These are phyloP conservation scores for Cydia splendana DNA, from an alignment of 1,140 invertebrate genomes.

Conservation along the genomic window DNA sequence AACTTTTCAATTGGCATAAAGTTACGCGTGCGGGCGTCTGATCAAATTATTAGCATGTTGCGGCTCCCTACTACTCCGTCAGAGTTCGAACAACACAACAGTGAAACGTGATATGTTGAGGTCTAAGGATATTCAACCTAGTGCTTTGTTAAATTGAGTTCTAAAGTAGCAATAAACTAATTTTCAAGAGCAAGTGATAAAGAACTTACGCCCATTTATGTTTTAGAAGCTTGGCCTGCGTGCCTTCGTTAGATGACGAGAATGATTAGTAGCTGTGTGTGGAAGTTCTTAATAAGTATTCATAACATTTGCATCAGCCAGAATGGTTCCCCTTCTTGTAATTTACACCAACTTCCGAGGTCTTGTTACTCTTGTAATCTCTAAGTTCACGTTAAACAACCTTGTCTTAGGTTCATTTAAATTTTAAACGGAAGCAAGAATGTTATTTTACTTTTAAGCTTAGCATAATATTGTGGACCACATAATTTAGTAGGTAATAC, in stretches of 20 bases:
- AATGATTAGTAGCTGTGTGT: conserved; percentile 68
- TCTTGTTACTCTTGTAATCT: conserved; percentile 46
- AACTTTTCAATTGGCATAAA: conserved; percentile 77
- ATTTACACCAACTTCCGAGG: conserved; percentile 55
- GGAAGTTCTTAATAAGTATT: conserved; percentile 73
- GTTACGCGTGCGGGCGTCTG: conserved; percentile 67
- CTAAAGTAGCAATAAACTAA: background rate
- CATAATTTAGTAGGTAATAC: too few species aligned
- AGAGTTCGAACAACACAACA: conserved; percentile 48
- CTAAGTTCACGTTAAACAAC: conserved; percentile 44
- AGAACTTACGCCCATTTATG: conserved; percentile 43
- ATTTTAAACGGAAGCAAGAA: conserved; percentile 34
- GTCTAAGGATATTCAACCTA: conserved; percentile 11
- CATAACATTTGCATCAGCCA: conserved; percentile 67
- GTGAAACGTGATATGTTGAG: conserved; percentile 13
- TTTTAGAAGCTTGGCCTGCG: conserved; percentile 45
- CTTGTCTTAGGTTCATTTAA: conserved; percentile 32
- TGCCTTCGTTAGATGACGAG: conserved; percentile 60
- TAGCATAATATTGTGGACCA: background rate
- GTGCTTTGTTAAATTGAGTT: background rate
- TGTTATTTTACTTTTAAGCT: background rate
- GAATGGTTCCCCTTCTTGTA: conserved; percentile 50
- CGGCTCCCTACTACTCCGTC: conserved; percentile 58
- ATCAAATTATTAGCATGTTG: conserved; percentile 77
- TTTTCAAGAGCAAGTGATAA: background rate